Percentiles rank a stretch among this genome's conserved stretches.
Conservation (phyloP, 1,140 invertebrate genomes). For the Patella vulgata region DNA sequence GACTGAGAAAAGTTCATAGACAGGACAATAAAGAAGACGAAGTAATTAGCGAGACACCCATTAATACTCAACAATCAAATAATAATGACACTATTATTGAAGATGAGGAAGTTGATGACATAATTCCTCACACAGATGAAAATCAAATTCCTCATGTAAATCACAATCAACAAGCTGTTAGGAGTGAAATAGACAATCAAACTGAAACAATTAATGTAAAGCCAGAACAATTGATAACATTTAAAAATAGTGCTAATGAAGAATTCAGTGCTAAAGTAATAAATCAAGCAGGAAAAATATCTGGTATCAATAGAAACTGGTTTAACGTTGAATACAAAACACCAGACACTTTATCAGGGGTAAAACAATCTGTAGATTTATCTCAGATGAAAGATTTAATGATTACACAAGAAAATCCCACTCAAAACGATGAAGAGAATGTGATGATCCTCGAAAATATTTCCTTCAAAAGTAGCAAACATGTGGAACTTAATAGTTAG, state of each 20-base stretch:
- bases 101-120: no score
- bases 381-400: conserved; percentile 17
- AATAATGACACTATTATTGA: conserved; percentile 2
- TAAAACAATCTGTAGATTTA: conserved; percentile 16
- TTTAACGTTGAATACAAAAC: conserved; percentile 9
- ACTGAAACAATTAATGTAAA: neutral
- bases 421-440: conserved; percentile 2
- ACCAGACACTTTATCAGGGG: neutral
- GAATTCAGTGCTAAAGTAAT: conserved; percentile 10
- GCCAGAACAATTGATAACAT: conserved; percentile 2
- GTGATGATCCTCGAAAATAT: conserved; percentile 3
- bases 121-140: no score
- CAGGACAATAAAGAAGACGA: conserved; percentile 2
- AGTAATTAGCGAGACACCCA: neutral
- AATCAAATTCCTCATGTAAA: no score
- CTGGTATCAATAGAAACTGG: conserved; percentile 14
- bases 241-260: conserved; percentile 3
- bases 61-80: neutral
- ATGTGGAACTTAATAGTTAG: neutral
- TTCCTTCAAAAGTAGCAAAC: conserved; percentile 6
- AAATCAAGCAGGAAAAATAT: conserved; percentile 25
- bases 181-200: no score
- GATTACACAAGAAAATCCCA: no score
- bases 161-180: neutral
- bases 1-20: neutral